Percentiles rank a stretch among this genome's conserved stretches.
phyloP scores from a whole-genome alignment of 2,888 invertebrate genomes.

The Hydrotaea diabolus region DNA sequence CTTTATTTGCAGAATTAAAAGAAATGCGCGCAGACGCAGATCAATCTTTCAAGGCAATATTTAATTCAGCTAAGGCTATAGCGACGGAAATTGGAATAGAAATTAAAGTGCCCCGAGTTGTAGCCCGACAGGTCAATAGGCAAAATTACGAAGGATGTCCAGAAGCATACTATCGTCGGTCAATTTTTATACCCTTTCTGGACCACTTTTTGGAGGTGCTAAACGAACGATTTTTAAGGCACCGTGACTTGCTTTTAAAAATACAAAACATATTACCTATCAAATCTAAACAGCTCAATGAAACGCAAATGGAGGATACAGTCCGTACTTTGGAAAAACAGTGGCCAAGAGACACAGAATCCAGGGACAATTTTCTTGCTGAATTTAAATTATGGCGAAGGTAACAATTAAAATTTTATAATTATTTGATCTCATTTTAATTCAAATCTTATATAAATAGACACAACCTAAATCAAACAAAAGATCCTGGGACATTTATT shows the following conservation, averaged over 20 bases:
- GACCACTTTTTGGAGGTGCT: constrained; percentile 47
- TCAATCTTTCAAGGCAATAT: not conserved
- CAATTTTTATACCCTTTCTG: constrained; percentile 19
- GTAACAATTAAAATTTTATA: too few relatives aligned
- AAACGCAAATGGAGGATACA: not conserved
- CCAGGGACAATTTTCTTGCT: not conserved
- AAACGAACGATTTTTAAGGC: constrained; percentile 23
- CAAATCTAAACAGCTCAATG: constrained; percentile 27
- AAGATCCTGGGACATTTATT: not conserved
- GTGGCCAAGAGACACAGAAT: constrained; percentile 44
- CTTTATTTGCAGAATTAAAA: constrained; percentile 37
- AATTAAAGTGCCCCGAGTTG: too few relatives aligned
- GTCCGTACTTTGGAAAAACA: constrained; percentile 44
- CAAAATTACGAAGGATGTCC: constrained; percentile 30
- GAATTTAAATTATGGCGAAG: constrained; percentile 31
- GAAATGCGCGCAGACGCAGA: constrained; percentile 48
- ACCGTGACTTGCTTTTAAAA: constrained; percentile 49
- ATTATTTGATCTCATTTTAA: too few relatives aligned
- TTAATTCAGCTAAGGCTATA: too few relatives aligned
- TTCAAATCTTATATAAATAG: not conserved
- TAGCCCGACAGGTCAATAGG: constrained; percentile 17
- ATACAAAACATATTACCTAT: constrained; percentile 53
- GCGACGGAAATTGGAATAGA: too few relatives aligned
- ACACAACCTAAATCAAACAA: not conserved
- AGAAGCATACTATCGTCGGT: constrained; percentile 53